phyloP scores from a whole-genome alignment of 2,113 vertebrate species.

The Oryzias javanicus region DNA sequence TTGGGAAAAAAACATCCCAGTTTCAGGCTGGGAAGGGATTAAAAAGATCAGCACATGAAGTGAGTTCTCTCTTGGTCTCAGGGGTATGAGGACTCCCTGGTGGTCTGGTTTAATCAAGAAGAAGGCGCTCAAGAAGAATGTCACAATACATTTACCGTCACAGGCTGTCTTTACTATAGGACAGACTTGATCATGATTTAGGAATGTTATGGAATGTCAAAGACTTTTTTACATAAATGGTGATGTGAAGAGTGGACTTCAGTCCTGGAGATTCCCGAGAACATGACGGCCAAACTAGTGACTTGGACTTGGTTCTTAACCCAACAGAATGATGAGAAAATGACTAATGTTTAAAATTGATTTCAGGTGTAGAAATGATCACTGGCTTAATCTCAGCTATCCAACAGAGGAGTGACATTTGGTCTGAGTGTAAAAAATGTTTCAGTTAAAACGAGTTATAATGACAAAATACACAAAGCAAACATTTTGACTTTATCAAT shows the following conservation, averaged over 20 bases:
- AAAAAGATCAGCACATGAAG: conserved; percentile 41
- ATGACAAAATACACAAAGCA: too few relatives aligned
- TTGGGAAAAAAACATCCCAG: conserved; percentile 44
- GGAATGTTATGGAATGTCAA: neutral
- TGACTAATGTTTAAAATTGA: too few relatives aligned
- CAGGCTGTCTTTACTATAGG: conserved; percentile 9
- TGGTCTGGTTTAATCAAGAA: conserved; percentile 14
- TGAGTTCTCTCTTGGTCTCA: conserved; percentile 9
- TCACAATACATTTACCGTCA: neutral
- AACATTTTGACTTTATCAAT: too few relatives aligned
- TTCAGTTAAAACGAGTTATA: too few relatives aligned
- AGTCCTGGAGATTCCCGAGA: neutral
- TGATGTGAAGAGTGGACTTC: conserved; percentile 2
- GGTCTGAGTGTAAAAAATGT: too few relatives aligned
- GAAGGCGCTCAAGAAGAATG: conserved; percentile 5
- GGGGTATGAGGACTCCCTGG: neutral
- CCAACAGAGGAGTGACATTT: too few relatives aligned
- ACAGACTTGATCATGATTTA: conserved; percentile 16
- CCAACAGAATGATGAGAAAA: too few relatives aligned
- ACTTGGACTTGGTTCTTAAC: too few relatives aligned
- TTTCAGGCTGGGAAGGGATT: conserved; percentile 35
- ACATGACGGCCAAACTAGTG: too few relatives aligned
- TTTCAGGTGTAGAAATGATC: too few relatives aligned
- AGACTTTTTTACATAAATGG: neutral
- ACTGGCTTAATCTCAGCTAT: too few relatives aligned